Base-by-base conservation (phyloP, 2,113 vertebrate genomes). In the Furnarius figulus region DNA sequence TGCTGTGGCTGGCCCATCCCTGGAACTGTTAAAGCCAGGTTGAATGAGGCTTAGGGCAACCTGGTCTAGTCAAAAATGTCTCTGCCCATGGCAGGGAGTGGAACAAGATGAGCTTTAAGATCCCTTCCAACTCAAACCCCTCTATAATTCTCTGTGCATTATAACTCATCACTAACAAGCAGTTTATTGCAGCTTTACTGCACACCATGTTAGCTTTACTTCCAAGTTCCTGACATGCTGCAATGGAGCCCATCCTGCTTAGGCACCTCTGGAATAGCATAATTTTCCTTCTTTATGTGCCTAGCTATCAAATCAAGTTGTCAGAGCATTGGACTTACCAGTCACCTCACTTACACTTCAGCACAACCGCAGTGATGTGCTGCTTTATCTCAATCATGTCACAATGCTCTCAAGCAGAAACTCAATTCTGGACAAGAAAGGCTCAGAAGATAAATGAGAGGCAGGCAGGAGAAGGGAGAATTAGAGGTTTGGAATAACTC, bases 401-500 rank as follows among this genome's bases (percentile, higher is more conserved):
- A 46, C 65, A 81, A 8, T 1, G 23, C 59, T 25, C 83, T 11
- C 52, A 56, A 78, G 74, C 42, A 82, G 33, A 33, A 92, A 56
- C 27, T 71, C 68, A 24, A 6, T 7, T 67, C 33, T 17, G 62
- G 61, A n/a, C 62, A 84, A 44, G 46, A 50, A 65, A 65, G 21
- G n/a, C 75, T 96, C 35, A 21, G 74, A 40, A 85, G 42, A 85
- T 18, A 24, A 76, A 59, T 0, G 14, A 52, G 47, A 71, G 33
- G n/a, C 67, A 83, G 85, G 78, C 46, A 63, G 50, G 19, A 78
- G 46, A 71, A 24, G 16, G 77, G n/a, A 63, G 40, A 19, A 90
- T 40, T 18, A 78, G 27, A 42, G 31, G 37, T 18, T 37, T 12
- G 5, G 62, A 82, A 70, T 13, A 46, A 98, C 99, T 99, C 97